Evolutionary conservation across 2,888 invertebrate species (phyloP), one percentile per base, ranked within the genome.

Genomic region (Deroplatys truncata): DNA sequence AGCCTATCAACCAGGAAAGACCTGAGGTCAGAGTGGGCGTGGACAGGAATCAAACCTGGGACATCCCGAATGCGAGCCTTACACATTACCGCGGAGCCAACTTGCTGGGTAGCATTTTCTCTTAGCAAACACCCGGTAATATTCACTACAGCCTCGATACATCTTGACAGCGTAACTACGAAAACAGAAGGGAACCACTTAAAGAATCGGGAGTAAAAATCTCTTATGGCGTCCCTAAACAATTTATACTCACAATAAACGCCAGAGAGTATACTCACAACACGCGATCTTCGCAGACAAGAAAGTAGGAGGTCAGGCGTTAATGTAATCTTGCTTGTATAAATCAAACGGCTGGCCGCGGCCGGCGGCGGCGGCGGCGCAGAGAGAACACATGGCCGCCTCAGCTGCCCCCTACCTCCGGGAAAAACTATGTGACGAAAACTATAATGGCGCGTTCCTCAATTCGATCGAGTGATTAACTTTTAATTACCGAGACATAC

Each of bases 381-480:
- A 7, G 5, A 7, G 56, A n/a, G n/a, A n/a, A n/a, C n/a, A n/a
- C n/a, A n/a, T n/a, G n/a, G n/a, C n/a, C n/a, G n/a, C n/a, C n/a
- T n/a, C n/a, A n/a, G n/a, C 20, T 56, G 56, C 56, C 20, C 20
- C 56, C 56, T 20, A 9, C 56, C 56, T 72, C 56, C 25, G 20
- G 56, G 56, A 72, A 20, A 72, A 72, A 72, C 56, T 72, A 49
- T 85, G 85, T 85, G 85, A 85, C 85, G 85, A 85, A 85, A 85
- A 49, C 85, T 85, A 56, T 85, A 72, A 72, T n/a, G 56, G 28
- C 85, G 29, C 28, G 56, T 49, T 85, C 43, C 25, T 85, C 43
- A 25, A 89, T 82, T 86, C 89, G 85, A 31, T 85, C 85, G 29
- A 28, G 86, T 85, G 89, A 82, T 85, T 89, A 85, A 89, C 82